Conservation (phyloP, 2,888 invertebrate species). For the Melikaiella ostensackeni region DNA sequence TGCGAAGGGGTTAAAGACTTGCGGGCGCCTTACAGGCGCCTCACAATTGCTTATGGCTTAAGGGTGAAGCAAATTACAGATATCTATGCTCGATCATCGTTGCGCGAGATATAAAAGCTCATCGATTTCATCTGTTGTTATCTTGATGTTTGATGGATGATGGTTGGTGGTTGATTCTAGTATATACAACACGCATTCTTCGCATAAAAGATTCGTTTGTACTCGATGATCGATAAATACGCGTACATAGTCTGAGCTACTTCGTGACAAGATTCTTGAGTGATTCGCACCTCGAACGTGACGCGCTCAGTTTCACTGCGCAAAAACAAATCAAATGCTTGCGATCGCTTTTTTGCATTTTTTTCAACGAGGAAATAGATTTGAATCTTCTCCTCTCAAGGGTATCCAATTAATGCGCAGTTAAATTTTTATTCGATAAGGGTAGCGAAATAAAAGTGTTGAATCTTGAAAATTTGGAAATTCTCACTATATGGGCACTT, state of each 20-base stretch:
- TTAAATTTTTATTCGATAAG: too few species aligned
- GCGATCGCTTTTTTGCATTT: slow-evolving; percentile 10
- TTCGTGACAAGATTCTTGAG: slow-evolving; percentile 34
- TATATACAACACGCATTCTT: neutral
- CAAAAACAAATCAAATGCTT: slow-evolving; percentile 17
- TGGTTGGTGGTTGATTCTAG: slow-evolving; percentile 10
- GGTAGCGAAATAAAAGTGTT: neutral
- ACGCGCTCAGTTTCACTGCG: slow-evolving; percentile 9
- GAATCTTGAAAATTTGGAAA: neutral
- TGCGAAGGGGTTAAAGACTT: slow-evolving; percentile 3
- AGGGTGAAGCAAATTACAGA: slow-evolving; percentile 27
- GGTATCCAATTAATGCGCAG: neutral
- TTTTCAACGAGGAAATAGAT: neutral
- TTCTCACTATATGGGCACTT: neutral
- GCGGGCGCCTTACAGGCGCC: slow-evolving; percentile 17
- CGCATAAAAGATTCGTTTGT: slow-evolving; percentile 18
- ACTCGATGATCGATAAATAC: slow-evolving; percentile 33
- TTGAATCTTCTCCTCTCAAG: neutral
- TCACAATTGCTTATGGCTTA: slow-evolving; percentile 32
- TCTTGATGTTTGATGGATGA: neutral
- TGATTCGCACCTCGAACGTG: slow-evolving; percentile 24
- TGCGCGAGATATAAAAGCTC: slow-evolving; percentile 24
- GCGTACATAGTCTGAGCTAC: slow-evolving; percentile 30
- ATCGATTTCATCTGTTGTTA: slow-evolving; percentile 23
- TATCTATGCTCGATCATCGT: neutral